These are phyloP conservation scores for Oikopleura dioica DNA, from an alignment of 23 tunicate genomes.

Conservation along the genomic window DNA sequence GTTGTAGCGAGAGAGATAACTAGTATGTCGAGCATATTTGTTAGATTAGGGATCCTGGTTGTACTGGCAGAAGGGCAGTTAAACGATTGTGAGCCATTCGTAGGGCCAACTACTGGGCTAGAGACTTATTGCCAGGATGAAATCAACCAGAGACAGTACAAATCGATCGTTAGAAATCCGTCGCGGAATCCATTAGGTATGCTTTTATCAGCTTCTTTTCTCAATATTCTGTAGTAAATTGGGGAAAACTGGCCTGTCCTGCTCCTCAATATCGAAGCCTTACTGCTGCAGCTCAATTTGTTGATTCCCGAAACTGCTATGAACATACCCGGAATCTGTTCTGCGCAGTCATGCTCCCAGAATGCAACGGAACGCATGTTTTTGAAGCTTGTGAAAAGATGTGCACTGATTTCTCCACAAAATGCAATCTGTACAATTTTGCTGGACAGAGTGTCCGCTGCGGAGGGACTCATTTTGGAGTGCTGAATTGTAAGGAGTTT, in stretches of 20 bases:
- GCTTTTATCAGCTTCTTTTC: no score
- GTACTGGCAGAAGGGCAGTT: no score
- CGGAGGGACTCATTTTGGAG: neutral
- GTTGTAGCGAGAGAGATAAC: no score
- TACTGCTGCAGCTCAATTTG: neutral
- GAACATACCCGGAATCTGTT: neutral
- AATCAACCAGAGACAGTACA: neutral
- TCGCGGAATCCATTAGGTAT: neutral
- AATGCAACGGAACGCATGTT: neutral
- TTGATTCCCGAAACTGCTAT: neutral
- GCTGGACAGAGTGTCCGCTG: neutral
- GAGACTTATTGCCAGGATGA: neutral
- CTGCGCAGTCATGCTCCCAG: neutral
- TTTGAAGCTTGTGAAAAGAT: neutral
- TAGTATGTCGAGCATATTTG: no score
- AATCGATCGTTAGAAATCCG: neutral
- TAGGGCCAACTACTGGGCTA: neutral
- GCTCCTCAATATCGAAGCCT: no score
- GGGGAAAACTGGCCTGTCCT: no score
- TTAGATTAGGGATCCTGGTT: no score
- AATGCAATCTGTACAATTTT: neutral
- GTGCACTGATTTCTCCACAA: neutral
- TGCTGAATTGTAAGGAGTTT: neutral
- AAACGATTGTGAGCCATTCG: neutral
- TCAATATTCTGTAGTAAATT: no score